These are phyloP conservation scores for Cartodere bifasciata DNA, from an alignment of 2,888 invertebrate species.

Conservation along the genomic window DNA sequence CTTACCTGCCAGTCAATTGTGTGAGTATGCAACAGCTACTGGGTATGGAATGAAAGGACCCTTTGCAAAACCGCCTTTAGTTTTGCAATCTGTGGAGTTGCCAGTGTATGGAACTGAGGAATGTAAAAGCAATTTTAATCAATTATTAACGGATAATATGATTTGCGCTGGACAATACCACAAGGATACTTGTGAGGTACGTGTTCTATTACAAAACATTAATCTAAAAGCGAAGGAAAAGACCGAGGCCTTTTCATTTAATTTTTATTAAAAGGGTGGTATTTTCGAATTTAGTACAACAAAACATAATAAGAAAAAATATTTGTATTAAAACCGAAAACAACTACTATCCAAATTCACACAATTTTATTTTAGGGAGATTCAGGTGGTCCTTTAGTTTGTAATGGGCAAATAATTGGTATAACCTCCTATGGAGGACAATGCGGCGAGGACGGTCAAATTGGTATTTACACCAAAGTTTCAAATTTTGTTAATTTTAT, in stretches of 20 bases:
- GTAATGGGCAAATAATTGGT: conserved; percentile 14
- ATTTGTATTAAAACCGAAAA: too few relatives aligned
- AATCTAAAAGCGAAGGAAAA: too few relatives aligned
- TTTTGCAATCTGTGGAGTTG: conserved; percentile 19
- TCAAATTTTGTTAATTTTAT: conserved; percentile 8
- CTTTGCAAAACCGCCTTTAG: conserved; percentile 7
- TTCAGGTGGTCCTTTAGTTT: conserved; percentile 18
- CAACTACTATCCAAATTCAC: background rate
- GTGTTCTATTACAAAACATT: too few relatives aligned
- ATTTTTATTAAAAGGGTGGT: too few relatives aligned
- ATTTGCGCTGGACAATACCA: too few relatives aligned
- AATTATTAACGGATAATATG: too few relatives aligned
- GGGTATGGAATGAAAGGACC: conserved; percentile 36
- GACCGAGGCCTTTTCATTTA: too few relatives aligned
- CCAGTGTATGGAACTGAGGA: conserved; percentile 18
- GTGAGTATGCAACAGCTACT: conserved; percentile 38
- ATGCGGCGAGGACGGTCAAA: conserved; percentile 13
- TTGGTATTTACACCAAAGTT: conserved; percentile 15
- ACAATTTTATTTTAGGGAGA: conserved; percentile 15
- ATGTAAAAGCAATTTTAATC: too few relatives aligned
- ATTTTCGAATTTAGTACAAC: too few relatives aligned
- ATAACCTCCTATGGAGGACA: conserved; percentile 16
- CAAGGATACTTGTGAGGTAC: too few relatives aligned
- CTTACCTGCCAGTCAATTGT: too few relatives aligned
- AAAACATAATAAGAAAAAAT: too few relatives aligned